Base-by-base conservation (phyloP, 2,113 vertebrate species). In the Hydrochoerus hydrochaeris region DNA sequence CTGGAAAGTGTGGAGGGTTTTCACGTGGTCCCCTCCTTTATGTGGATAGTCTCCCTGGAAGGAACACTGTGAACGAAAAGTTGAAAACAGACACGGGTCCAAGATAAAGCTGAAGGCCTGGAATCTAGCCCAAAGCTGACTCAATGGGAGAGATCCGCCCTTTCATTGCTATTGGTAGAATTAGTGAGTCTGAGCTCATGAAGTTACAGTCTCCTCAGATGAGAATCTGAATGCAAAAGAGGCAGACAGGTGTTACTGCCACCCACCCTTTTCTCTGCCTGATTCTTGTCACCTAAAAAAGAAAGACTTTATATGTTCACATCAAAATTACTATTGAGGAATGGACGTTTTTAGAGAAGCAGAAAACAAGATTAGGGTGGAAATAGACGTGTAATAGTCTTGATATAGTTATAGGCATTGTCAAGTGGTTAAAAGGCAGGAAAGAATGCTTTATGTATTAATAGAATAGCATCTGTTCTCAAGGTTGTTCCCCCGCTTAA, bases 251-350 rank as follows among this genome's bases (percentile, higher is more conserved):
- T 9, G 2, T 22, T 2, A 20, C 24, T 54, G 41, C 58, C 32
- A 41, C 16, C 22, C 7, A 11, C 2, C 3, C 7, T 14, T 24
- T 60, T 1, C 35, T 1, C 4, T 20, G 10, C 30, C 26, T 58
- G 16, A 19, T 41, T 67, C 38, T 46, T 52, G 24, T 67, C 16
- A 73, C 1, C 6, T 75, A 63, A 80, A 95, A 30, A 30, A 12
- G n/a, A 30, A 73, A 89, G 20, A 9, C 49, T 91, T 24, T 83
- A 58, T 81, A 78, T 10, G 24, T 81, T 92, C 28, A 65, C 32
- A 30, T 52, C 88, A 73, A 93, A 96, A 67, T 84, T n/a, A 32
- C 8, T 60, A 81, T 88, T 88, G 77, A 94, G 60, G 26, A 73
- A 67, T 62, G 20, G 58, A 84, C n/a, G 92, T 88, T 86, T 52